Evolutionary conservation across 1,140 invertebrate species (phyloP), one percentile per base, ranked within the genome.

Genomic region (Megalopta genalis): DNA sequence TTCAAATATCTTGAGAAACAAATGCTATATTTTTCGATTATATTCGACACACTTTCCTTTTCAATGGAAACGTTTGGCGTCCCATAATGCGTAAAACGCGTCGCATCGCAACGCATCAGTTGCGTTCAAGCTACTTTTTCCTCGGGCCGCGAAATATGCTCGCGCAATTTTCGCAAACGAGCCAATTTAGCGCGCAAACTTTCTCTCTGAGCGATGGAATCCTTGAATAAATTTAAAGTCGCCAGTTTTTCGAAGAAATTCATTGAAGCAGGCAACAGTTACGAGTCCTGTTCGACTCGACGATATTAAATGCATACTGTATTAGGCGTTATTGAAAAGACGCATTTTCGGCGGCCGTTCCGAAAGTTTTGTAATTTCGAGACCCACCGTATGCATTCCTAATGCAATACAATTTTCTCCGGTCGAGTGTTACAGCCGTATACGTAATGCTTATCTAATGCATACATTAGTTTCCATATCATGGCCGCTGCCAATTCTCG

Each of bases 291-390:
- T 65, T 65, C 16, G 27, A 65, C 62, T n/a, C 21, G 18, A 14
- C 25, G 23, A 67, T 59, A 67, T 75, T 75, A 57, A 52, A 76
- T 76, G 73, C 73, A 76, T 76, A 76, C n/a, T 63, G 75, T 46
- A 70, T 77, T 70, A 63, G 59, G 59, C 49, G 49, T 37, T 27
- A 63, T 77, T 77, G 27, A 62, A 77, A 63, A 12, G 60, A 39
- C n/a, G 42, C 42, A 27, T 63, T 77, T 62, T 70, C 27, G 37
- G 66, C 6, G 32, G 5, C 18, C 6, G 42, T 70, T 70, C 49
- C 49, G 37, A 63, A 77, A 77, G 75, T 77, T 77, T 77, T 27
- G 54, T 67, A 70, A 70, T 77, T 63, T 54, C 67, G 10, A 18
- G 66, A 4, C 39, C 1, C 25, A 18, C 16, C 27, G 25, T 12